Evolutionary conservation across 2,888 invertebrate genomes (phyloP), one percentile per base, ranked within the genome.

Genomic region (Acheta domesticus): DNA sequence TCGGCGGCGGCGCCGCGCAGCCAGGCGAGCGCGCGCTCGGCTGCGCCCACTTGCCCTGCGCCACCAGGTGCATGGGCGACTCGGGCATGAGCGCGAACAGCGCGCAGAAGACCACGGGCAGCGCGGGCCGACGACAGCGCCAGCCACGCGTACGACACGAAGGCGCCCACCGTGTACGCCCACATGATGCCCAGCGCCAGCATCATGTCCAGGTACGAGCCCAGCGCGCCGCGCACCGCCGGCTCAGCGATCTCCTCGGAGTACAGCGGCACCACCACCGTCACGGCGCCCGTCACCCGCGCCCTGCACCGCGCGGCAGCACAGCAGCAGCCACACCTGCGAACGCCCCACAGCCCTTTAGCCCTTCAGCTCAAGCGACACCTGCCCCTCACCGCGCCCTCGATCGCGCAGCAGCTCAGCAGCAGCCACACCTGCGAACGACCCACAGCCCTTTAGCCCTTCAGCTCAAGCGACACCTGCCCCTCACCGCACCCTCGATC

Each of bases 241-340:
- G 75, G 49, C 20, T 74, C 85, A 2, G 87, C 85, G 21, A 87
- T 86, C 83, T 89, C 89, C 21, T 87, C 86, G 74, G 88, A 84
- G 83, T 88, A 89, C 76, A 88, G 85, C 1, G 88, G 87, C n/a
- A 85, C 86, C 48, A 85, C 85, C 0, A 88, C 85, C 11, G 86
- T 86, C 1, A 86, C 83, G 81, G 87, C 85, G 16, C 85, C 85
- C 50, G 83, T 82, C 20, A 86, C 86, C 86, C 79, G 86, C 84
- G 5, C 88, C 89, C 62, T 48, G 19, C 48, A 77, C 73, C 12
- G 77, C 12, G 16, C 62, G 36, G 36, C 50, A 49, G 19, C 14
- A 36, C 50, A 48, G 21, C 23, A 79, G 75, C 12, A 79, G 49
- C 36, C 14, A 16, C 48, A 76, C 50, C 76, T 76, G 76, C 36